Evolutionary conservation across 2,888 invertebrate genomes (phyloP).

Genomic region (Melipona bicolor): DNA sequence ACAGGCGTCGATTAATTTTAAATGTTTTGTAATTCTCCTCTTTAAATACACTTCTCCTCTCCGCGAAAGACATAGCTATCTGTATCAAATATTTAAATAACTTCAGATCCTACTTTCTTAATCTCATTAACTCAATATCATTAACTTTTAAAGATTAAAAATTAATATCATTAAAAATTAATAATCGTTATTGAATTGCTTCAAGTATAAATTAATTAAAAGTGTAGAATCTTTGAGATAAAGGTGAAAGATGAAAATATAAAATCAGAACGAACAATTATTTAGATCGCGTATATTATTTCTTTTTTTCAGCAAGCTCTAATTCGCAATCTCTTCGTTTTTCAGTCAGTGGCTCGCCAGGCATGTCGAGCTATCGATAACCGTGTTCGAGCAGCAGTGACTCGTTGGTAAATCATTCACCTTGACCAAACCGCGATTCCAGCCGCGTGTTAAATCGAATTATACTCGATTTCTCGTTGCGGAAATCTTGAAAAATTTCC

Average conservation of each 20-base stretch:
- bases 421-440: conserved; percentile 51
- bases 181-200: background rate
- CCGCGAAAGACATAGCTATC: no score
- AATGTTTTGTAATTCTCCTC: no score
- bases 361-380: conserved; percentile 16
- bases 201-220: background rate
- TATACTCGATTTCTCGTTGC: conserved; percentile 26
- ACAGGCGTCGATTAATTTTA: no score
- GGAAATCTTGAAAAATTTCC: background rate
- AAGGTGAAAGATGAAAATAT: background rate
- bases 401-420: conserved; percentile 46
- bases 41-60: no score
- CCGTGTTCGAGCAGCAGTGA: conserved; percentile 36
- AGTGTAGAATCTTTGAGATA: no score
- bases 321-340: background rate
- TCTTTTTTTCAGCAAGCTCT: background rate
- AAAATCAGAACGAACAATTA: background rate
- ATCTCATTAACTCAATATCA: no score
- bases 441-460: conserved; percentile 41
- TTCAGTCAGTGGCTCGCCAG: background rate
- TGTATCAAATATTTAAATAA: no score
- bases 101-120: no score
- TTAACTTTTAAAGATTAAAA: background rate
- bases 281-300: background rate
- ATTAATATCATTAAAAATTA: no score